These are phyloP conservation scores for Lucilia cuprina DNA, from an alignment of 1,140 invertebrate species.

Conservation along the genomic window DNA sequence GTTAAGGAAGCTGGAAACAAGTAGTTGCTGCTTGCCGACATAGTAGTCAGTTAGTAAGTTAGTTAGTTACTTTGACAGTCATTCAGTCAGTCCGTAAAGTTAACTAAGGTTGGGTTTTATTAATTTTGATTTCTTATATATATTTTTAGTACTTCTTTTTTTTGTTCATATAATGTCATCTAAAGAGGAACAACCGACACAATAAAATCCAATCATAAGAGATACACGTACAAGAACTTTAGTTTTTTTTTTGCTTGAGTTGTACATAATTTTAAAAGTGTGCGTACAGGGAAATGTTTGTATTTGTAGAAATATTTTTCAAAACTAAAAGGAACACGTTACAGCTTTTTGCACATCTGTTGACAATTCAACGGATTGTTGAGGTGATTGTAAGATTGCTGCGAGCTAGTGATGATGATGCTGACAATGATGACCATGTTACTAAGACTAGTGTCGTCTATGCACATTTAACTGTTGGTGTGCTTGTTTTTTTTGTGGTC, in stretches of 20 bases:
- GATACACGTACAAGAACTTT: not conserved
- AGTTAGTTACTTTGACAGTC: not conserved
- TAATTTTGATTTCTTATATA: no score
- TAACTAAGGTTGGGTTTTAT: not conserved
- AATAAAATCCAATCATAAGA: not conserved
- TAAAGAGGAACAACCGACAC: not conserved
- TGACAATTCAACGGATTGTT: not conserved
- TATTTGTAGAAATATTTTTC: not conserved
- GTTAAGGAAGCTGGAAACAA: not conserved
- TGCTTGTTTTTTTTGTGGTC: not conserved
- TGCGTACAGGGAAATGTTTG: not conserved
- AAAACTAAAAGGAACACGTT: not conserved
- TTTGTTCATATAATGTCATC: not conserved
- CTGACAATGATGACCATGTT: not conserved
- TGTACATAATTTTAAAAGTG: not conserved
- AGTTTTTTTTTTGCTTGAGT: not conserved
- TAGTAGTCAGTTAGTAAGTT: not conserved
- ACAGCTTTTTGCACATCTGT: slow-evolving; percentile 11
- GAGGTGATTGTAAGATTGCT: not conserved
- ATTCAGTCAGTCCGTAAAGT: not conserved
- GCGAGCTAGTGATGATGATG: not conserved
- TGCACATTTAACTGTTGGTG: not conserved
- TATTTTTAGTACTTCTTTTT: not conserved
- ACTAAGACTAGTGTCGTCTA: not conserved
- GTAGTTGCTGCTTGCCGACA: not conserved